Evolutionary conservation across 2,888 invertebrate genomes (phyloP), one percentile per base, ranked within the genome.

Genomic region (Bursaphelenchus okinawaensis): DNA sequence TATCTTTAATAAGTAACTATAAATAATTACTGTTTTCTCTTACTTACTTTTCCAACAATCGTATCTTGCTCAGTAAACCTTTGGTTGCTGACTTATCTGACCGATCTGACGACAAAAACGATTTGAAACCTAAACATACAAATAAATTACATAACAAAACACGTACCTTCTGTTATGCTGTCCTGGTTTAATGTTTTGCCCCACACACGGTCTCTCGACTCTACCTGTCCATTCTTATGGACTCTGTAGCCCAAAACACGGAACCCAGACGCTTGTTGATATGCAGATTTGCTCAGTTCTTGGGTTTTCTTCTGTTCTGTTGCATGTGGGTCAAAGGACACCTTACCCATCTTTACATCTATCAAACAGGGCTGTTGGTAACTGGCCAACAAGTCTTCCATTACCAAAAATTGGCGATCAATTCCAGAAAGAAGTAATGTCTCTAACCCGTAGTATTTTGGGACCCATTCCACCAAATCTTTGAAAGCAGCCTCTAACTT

Each of bases 241-340:
- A 81, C 79, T 52, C 75, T 65, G 57, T 81, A 81, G 29, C 81
- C 81, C 12, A 78, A 71, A 23, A 81, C 68, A n/a, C 81, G 64
- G 67, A 78, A 77, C 24, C 81, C 81, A 26, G 77, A 65, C 6
- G 24, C 69, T 7, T 65, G 61, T 55, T 79, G 80, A 16, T 74
- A 75, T 8, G 76, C 75, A 23, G 74, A 79, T 63, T 81, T 81
- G 55, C 65, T 61, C 19, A 57, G 65, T 56, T 79, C 79, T 16
- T 66, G 31, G 55, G 65, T 55, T 23, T 64, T 66, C 65, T 81
- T 81, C 54, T 69, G 75, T 6, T 66, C 69, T 28, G 28, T 70
- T 0, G 81, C 81, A 20, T 66, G 51, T 7, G 81, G 81, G 70
- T 81, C 81, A 62, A 68, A 74, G n/a, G 79, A 78, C 26, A 75